Conservation (phyloP, 2,888 invertebrate species). For the Drosophila bunnanda region DNA sequence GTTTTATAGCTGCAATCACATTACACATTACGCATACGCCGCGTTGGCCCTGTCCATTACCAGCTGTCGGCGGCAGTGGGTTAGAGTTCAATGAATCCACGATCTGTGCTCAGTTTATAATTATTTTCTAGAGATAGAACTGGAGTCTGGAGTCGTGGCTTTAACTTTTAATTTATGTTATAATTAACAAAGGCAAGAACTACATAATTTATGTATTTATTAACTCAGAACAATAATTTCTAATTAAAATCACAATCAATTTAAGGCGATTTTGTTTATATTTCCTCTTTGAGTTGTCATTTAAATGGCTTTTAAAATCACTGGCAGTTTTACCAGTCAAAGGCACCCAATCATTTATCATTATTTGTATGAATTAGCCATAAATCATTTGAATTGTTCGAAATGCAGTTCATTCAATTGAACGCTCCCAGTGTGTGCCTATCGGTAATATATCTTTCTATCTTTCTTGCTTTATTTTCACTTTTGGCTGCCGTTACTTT, state of each 20-base stretch:
- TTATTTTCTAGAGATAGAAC: neutral
- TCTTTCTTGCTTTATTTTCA: neutral
- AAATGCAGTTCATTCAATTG: slow-evolving; percentile 32
- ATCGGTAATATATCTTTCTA: slow-evolving; percentile 12
- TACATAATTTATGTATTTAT: slow-evolving; percentile 7
- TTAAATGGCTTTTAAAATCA: slow-evolving; percentile 7
- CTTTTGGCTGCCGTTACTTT: slow-evolving; percentile 22
- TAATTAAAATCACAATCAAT: slow-evolving; percentile 10
- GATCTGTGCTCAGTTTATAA: neutral
- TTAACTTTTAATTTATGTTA: neutral
- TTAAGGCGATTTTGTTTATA: neutral
- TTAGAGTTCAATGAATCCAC: slow-evolving; percentile 66
- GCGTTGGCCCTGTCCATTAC: slow-evolving; percentile 28
- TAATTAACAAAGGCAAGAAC: neutral
- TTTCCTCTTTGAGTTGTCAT: slow-evolving; percentile 7
- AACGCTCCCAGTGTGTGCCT: slow-evolving; percentile 21
- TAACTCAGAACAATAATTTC: slow-evolving; percentile 12
- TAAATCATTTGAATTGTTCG: slow-evolving; percentile 15
- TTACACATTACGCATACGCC: slow-evolving; percentile 68
- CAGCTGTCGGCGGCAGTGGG: slow-evolving; percentile 45
- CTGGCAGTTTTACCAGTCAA: slow-evolving; percentile 5
- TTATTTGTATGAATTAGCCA: slow-evolving; percentile 23
- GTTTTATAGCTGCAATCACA: slow-evolving; percentile 48
- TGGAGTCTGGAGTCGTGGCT: slow-evolving; percentile 1
- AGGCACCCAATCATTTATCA: slow-evolving; percentile 22